Percentiles rank a stretch among this genome's conserved stretches.
Evolutionary conservation across 1,140 invertebrate species (phyloP).

Genomic region (Aphidius ervi): DNA sequence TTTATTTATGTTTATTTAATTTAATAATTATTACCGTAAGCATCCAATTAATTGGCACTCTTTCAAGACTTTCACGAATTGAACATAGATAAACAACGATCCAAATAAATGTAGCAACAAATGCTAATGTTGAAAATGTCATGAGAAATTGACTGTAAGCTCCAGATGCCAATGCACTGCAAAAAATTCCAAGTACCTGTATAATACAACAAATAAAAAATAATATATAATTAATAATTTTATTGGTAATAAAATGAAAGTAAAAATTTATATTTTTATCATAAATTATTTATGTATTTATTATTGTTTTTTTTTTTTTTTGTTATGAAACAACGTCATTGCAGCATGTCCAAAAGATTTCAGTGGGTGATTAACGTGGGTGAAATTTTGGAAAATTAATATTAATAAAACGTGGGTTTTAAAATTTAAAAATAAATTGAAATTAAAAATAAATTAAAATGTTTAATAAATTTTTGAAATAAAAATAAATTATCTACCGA

Average conservation of each 20-base stretch:
- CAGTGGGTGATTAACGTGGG: not conserved
- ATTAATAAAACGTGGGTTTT: conserved; percentile 6
- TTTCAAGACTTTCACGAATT: conserved; percentile 71
- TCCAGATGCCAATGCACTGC: conserved; percentile 67
- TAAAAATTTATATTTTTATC: not conserved
- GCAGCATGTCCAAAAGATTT: too few species aligned
- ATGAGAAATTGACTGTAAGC: conserved; percentile 80
- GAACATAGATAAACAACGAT: conserved; percentile 74
- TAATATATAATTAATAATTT: not conserved
- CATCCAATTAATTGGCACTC: conserved; percentile 78
- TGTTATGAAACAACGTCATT: not conserved
- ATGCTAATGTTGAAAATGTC: conserved; percentile 67
- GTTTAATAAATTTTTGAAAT: too few species aligned
- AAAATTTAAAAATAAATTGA: too few species aligned
- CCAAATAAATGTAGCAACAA: conserved; percentile 80
- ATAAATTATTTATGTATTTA: not conserved
- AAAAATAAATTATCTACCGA: too few species aligned
- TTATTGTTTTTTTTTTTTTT: not conserved
- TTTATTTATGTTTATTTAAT: not conserved
- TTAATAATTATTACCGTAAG: conserved; percentile 62
- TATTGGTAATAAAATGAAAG: not conserved
- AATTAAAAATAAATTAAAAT: too few species aligned
- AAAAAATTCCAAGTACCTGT: conserved; percentile 76
- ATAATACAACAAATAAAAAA: conserved; percentile 43
- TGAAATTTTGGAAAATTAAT: not conserved